A percentile compares a stretch with the other conserved stretches of the same genome.
Evolutionary conservation across 2,888 invertebrate genomes (phyloP).

Genomic region (Euclidia mi): DNA sequence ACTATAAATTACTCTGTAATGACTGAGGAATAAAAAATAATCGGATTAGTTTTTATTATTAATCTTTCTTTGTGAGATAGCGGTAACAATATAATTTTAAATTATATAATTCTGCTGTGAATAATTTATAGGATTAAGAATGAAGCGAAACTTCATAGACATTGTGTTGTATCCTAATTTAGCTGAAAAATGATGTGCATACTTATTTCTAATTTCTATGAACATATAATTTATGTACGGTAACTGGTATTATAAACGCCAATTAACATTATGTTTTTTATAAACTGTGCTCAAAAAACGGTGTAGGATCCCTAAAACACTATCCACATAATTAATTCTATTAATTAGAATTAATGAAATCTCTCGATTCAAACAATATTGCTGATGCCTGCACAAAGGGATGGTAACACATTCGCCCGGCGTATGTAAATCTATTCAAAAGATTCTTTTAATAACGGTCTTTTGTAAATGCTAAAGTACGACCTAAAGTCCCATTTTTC

Average conservation of each 20-base stretch:
- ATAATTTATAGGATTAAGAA: no score
- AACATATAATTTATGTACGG: no score
- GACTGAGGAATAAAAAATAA: constrained; percentile 55
- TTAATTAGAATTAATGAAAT: constrained; percentile 42
- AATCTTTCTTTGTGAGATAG: constrained; percentile 1
- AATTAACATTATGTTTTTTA: no score
- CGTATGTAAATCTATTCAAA: constrained; percentile 68
- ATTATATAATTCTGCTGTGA: no score
- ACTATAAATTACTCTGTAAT: constrained; percentile 69
- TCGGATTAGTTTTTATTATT: constrained; percentile 38
- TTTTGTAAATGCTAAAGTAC: constrained; percentile 74
- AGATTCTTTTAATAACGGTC: constrained; percentile 74
- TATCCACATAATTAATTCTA: no score
- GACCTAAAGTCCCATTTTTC: constrained; percentile 76
- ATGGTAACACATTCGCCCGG: constrained; percentile 50
- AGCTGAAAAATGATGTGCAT: no score
- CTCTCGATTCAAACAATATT: constrained; percentile 54
- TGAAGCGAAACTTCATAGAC: no score
- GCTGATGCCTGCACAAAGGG: constrained; percentile 57
- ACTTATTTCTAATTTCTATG: no score
- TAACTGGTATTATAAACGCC: neutral
- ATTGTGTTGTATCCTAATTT: no score
- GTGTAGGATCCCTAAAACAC: no score
- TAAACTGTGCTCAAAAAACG: no score
- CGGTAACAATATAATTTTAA: neutral